Evolutionary conservation across 2,888 invertebrate genomes (phyloP).

Genomic region (Pristionchus fissidentatus): DNA sequence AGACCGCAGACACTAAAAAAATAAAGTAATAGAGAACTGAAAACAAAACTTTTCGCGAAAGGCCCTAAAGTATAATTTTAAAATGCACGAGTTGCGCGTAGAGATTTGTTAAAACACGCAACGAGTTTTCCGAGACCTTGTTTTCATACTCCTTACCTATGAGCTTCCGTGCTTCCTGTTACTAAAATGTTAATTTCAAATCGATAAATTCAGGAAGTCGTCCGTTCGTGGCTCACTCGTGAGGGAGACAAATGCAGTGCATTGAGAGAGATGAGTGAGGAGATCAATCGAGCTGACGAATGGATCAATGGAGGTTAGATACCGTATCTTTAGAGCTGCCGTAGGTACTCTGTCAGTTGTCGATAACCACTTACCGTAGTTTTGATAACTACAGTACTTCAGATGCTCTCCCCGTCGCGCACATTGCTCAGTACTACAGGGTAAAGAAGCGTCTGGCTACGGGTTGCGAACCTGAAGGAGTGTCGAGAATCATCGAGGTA

Average conservation of each 20-base stretch:
- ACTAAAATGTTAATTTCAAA: not conserved
- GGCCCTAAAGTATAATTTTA: too few relatives aligned
- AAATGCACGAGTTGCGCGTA: too few relatives aligned
- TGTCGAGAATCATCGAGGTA: conserved; percentile 56
- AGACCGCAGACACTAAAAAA: not conserved
- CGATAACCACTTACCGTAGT: not conserved
- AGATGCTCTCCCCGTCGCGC: conserved; percentile 55
- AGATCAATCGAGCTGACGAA: not conserved
- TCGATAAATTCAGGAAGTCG: conserved; percentile 4
- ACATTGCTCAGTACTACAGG: conserved; percentile 59
- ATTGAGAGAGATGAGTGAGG: conserved; percentile 23
- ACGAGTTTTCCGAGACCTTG: too few relatives aligned
- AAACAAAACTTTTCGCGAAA: too few relatives aligned
- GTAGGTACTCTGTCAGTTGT: not conserved
- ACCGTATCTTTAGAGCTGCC: not conserved
- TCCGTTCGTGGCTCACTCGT: conserved; percentile 19
- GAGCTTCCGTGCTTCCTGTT: too few relatives aligned
- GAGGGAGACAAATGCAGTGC: conserved; percentile 44
- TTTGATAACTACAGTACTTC: not conserved
- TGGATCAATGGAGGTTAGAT: conserved; percentile 32
- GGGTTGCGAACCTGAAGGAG: conserved; percentile 62
- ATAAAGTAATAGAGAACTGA: too few relatives aligned
- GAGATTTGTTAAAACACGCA: too few relatives aligned
- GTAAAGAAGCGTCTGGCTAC: conserved; percentile 65
- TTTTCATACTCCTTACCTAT: too few relatives aligned